Evolutionary conservation across 2,797 vertebrate species (phyloP), one percentile per base, ranked within the genome.

Genomic region (Salarias fasciatus): DNA sequence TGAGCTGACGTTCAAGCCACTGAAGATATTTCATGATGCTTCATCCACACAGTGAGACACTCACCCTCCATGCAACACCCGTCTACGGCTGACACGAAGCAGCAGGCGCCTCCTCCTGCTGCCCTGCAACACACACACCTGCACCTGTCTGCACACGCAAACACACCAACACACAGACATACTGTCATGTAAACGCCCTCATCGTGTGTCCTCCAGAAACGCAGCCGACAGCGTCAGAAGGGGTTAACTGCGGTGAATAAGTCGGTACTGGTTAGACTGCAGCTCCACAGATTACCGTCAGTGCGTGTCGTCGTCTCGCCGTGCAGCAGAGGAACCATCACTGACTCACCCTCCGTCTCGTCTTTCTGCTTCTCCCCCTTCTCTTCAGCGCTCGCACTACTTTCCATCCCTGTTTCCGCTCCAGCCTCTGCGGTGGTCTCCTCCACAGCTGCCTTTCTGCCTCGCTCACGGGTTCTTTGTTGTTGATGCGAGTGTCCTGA

Each of bases 361-460:
- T 41, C 63, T 54, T 60, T 53, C 52, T 63, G 42, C 55, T 65
- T 53, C 58, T 59, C 41, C 7, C 67, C 43, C 64, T 68, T 53
- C 18, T 64, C 61, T 37, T 60, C 65, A 44, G 47, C 24, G 41
- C 43, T 69, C 61, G 72, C 54, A 14, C 31, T 54, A 57, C 44
- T 79, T 53, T 75, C 80, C 72, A 37, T 56, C 51, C 47, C 54
- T 65, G 12, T 37, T 31, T 69, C 63, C 8, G 1, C 33, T 48
- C 46, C 72, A 1, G 51, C 37, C 68, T 79, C 83, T 0, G 14
- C 64, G n/a, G 84, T 43, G 66, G 72, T 77, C 73, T 89, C 88
- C 81, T 89, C 89, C 75, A 90, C 51, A 90, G 84, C 47, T 89
- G 72, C 43, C 82, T 79, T 43, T 90, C 89, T 12, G 66, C 79